A percentile compares a stretch with the other conserved stretches of the same genome.
Evolutionary conservation across 2,113 vertebrate genomes (phyloP).

Genomic region (Etia nguti): DNA sequence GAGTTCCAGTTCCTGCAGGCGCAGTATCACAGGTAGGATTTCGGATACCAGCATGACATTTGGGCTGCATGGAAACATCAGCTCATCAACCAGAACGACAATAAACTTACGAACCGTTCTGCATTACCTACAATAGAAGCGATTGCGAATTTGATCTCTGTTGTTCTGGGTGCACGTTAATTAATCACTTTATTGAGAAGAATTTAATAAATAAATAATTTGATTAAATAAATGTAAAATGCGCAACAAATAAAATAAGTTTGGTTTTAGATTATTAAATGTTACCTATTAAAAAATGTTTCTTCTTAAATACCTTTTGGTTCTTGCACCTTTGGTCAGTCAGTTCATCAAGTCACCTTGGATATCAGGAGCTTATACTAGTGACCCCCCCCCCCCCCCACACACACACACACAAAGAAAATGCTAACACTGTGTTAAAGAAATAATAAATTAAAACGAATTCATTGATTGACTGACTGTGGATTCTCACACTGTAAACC

Average conservation of each 20-base stretch:
- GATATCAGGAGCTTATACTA: neutral
- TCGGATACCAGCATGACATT: neutral
- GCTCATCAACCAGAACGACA: neutral
- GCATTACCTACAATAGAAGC: neutral
- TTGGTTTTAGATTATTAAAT: neutral
- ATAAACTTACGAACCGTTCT: neutral
- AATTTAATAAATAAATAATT: too few relatives aligned
- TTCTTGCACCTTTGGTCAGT: neutral
- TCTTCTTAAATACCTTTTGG: neutral
- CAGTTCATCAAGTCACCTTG: neutral
- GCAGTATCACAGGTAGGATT: slow-evolving; percentile 89
- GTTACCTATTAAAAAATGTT: too few relatives aligned
- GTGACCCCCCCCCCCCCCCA: neutral
- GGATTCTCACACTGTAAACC: neutral
- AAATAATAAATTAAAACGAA: neutral
- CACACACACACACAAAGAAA: neutral
- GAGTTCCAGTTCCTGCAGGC: slow-evolving; percentile 95
- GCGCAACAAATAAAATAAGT: neutral
- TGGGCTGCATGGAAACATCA: neutral
- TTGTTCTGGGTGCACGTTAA: neutral
- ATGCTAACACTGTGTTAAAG: neutral
- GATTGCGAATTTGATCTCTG: neutral
- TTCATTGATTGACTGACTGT: neutral
- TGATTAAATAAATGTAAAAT: too few relatives aligned
- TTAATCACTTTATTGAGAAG: neutral